Conservation (phyloP, 2,113 vertebrate genomes). For the Syngnathus floridae region DNA sequence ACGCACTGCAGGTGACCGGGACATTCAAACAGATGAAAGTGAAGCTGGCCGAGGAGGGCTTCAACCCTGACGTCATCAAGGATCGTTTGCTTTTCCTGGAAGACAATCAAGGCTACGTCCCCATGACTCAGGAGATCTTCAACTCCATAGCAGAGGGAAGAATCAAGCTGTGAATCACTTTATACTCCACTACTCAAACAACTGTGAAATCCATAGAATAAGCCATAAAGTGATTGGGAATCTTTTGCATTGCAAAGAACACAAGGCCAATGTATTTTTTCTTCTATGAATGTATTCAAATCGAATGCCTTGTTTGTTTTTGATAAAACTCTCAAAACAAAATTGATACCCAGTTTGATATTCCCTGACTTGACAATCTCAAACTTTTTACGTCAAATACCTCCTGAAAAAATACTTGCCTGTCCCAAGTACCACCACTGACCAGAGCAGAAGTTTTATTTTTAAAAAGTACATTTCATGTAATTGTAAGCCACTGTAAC, state of each 20-base stretch:
- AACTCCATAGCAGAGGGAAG: conserved; percentile 56
- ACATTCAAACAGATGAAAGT: conserved; percentile 81
- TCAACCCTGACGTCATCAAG: conserved; percentile 65
- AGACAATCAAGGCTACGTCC: conserved; percentile 70
- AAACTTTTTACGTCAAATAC: not conserved
- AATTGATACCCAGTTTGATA: not conserved
- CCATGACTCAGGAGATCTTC: conserved; percentile 76
- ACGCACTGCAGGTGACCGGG: conserved; percentile 69
- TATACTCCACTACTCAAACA: not conserved
- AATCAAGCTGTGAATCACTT: conserved; percentile 54
- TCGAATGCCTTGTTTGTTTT: not conserved
- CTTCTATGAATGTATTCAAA: not conserved
- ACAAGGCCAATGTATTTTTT: not conserved
- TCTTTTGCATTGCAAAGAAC: not conserved
- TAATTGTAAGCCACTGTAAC: too few species aligned
- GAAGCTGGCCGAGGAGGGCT: conserved; percentile 75
- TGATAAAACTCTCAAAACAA: not conserved
- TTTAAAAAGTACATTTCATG: too few species aligned
- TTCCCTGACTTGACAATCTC: not conserved
- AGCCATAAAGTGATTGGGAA: conserved; percentile 11
- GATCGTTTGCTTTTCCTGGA: conserved; percentile 77
- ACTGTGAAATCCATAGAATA: not conserved
- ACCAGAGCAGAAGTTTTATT: too few species aligned
- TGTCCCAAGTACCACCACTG: not conserved
- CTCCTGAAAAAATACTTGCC: not conserved